phyloP scores from a whole-genome alignment of 2,113 vertebrate species.

The Phycodurus eques region DNA sequence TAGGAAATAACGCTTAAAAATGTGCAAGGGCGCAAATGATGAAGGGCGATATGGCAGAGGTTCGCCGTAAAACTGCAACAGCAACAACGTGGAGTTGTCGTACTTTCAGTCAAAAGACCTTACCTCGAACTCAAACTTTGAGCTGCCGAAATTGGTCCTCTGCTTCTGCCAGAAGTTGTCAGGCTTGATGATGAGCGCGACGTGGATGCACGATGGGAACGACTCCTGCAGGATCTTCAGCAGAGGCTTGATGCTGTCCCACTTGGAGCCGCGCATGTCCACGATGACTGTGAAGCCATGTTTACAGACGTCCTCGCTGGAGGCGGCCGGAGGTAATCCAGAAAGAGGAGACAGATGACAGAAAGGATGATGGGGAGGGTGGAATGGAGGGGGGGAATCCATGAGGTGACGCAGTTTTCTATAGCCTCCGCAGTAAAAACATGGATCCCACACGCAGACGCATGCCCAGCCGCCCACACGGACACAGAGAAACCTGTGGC shows the following conservation, averaged over 20 bases:
- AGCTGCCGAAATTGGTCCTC: conserved; percentile 98
- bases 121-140: conserved; percentile 99
- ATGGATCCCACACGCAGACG: conserved; percentile 26
- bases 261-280: conserved; percentile 99
- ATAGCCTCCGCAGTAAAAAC: conserved; percentile 47
- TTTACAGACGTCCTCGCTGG: conserved; percentile 96
- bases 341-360: conserved; percentile 41
- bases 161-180: conserved; percentile 99
- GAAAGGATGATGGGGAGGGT: conserved; percentile 43
- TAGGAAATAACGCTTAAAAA: too few species aligned
- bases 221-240: conserved; percentile 98
- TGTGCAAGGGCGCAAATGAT: too few species aligned
- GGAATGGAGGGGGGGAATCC: conserved; percentile 28
- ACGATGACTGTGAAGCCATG: conserved; percentile 99
- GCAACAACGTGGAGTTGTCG: neutral
- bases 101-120: conserved; percentile 16
- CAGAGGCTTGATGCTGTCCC: conserved; percentile 99
- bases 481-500: conserved; percentile 10
- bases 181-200: conserved; percentile 99
- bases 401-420: conserved; percentile 60
- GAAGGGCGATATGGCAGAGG: too few species aligned
- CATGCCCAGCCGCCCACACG: conserved; percentile 6
- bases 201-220: conserved; percentile 95
- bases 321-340: conserved; percentile 42
- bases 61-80: neutral